Evolutionary conservation across 2,797 vertebrate species (phyloP).

Genomic region (Dicrostonyx torquatus): DNA sequence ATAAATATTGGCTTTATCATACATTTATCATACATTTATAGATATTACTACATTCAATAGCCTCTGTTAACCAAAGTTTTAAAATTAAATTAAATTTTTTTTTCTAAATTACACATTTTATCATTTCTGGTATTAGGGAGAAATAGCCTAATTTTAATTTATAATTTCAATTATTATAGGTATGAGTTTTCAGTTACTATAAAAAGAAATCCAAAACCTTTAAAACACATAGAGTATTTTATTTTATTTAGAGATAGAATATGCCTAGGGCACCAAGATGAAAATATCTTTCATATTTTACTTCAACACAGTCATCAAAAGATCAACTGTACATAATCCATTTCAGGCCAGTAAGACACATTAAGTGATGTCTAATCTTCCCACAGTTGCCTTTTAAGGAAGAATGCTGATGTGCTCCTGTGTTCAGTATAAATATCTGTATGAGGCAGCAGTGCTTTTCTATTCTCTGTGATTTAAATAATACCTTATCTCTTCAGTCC

Average conservation of each 20-base stretch:
- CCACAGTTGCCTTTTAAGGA: conserved; percentile 64
- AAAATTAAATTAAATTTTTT: conserved; percentile 62
- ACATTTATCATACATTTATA: conserved; percentile 80
- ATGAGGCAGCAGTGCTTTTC: conserved; percentile 34
- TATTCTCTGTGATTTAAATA: conserved; percentile 68
- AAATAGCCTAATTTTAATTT: conserved; percentile 57
- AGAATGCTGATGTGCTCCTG: conserved; percentile 34
- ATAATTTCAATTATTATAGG: conserved; percentile 42
- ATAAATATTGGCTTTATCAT: conserved; percentile 73
- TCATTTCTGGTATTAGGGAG: conserved; percentile 19
- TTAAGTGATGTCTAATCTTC: conserved; percentile 76
- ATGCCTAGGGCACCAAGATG: background rate
- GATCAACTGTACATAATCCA: conserved; percentile 77
- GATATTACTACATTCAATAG: conserved; percentile 67
- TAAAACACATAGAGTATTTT: conserved; percentile 52
- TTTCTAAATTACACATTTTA: conserved; percentile 47
- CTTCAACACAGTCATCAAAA: conserved; percentile 72
- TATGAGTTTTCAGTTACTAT: conserved; percentile 35
- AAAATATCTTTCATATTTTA: conserved; percentile 80
- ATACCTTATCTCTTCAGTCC: conserved; percentile 70
- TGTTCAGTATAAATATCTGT: conserved; percentile 68
- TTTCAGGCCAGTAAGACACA: conserved; percentile 76
- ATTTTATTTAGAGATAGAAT: conserved; percentile 53
- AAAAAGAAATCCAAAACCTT: conserved; percentile 64
- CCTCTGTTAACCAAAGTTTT: conserved; percentile 45